Conservation (phyloP, 2,113 vertebrate species). For the Piprites chloris region DNA sequence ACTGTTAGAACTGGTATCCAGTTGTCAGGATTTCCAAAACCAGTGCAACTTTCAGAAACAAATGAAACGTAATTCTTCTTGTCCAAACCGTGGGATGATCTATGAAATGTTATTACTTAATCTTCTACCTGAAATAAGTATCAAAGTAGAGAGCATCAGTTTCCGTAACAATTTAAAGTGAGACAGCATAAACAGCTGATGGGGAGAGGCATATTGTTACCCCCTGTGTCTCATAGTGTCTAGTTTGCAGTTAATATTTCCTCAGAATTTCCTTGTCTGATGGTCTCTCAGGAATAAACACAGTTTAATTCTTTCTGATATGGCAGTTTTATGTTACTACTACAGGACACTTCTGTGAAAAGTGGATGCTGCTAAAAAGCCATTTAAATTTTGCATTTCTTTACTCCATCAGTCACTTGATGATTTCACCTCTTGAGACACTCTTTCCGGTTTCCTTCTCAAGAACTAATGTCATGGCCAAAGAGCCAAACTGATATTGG, state of each 20-base stretch:
- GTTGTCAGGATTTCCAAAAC: background rate
- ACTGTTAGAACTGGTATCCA: background rate
- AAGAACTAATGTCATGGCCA: background rate
- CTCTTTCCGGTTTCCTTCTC: background rate
- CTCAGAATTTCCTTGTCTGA: background rate
- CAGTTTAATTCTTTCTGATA: background rate
- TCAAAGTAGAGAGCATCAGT: background rate
- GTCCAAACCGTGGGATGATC: background rate
- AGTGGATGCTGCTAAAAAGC: background rate
- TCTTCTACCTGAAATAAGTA: background rate
- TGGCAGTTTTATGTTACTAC: background rate
- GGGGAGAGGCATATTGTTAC: background rate
- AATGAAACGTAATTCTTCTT: background rate
- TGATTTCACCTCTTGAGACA: background rate
- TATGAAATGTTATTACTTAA: background rate
- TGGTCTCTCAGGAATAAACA: background rate
- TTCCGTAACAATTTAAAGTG: background rate
- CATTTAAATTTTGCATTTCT: background rate
- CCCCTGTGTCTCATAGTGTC: background rate
- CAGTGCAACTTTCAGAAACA: background rate
- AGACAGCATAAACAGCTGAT: background rate
- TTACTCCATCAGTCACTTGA: background rate
- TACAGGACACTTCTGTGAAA: background rate
- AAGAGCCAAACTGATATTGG: background rate
- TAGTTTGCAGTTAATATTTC: background rate